phyloP scores from a whole-genome alignment of 2,113 vertebrate genomes.

The Phalacrocorax brasilianus region DNA sequence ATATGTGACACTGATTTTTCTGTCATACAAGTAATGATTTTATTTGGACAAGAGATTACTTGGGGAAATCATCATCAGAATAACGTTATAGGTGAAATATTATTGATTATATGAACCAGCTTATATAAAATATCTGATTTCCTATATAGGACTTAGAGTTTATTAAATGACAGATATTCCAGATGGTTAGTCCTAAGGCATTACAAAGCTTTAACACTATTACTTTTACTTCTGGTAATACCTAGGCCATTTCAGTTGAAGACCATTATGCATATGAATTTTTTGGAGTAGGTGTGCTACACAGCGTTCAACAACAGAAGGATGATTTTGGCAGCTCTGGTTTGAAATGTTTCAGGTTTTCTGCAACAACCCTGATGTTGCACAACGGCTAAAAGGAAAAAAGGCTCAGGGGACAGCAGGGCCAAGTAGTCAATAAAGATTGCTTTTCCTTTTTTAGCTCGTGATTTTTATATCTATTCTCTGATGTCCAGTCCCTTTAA shows the following conservation, averaged over 20 bases:
- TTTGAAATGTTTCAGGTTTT: neutral
- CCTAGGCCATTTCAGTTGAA: neutral
- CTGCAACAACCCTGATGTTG: neutral
- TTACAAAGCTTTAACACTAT: neutral
- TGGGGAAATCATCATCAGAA: neutral
- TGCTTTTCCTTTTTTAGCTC: neutral
- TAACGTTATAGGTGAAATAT: neutral
- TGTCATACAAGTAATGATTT: neutral
- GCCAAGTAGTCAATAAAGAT: neutral
- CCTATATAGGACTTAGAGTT: neutral
- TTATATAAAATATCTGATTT: neutral
- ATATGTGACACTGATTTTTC: neutral
- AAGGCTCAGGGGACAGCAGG: neutral
- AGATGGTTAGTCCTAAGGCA: neutral
- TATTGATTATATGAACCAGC: neutral
- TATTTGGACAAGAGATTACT: neutral
- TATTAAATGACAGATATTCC: neutral
- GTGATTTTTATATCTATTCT: neutral
- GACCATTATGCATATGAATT: neutral
- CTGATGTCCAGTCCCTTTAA: neutral
- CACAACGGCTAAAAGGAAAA: neutral
- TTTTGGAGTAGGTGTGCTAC: neutral
- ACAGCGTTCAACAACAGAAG: neutral
- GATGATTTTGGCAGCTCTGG: neutral
- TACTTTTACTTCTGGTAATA: neutral